phyloP scores from a whole-genome alignment of 2,888 invertebrate genomes.

The Lamproptera curius region DNA sequence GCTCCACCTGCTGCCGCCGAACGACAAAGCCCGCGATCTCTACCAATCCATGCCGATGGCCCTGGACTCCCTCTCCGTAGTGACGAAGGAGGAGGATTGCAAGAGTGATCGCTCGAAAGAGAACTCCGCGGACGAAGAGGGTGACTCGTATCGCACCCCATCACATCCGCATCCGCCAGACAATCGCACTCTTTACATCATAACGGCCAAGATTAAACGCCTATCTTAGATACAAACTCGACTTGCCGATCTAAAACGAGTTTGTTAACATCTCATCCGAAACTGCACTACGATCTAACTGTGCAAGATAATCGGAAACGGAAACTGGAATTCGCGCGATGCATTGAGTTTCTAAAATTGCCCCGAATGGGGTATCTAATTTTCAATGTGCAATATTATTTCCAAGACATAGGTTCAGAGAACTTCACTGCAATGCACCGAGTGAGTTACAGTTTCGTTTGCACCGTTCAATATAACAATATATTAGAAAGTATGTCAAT shows the following conservation, averaged over 20 bases:
- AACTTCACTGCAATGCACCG: slow-evolving; percentile 38
- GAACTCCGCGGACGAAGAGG: slow-evolving; percentile 79
- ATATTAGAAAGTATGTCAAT: slow-evolving; percentile 17
- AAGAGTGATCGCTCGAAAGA: slow-evolving; percentile 81
- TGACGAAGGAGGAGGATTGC: slow-evolving; percentile 80
- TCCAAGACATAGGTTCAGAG: slow-evolving; percentile 24
- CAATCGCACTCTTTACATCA: slow-evolving; percentile 85
- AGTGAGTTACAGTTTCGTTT: slow-evolving; percentile 47
- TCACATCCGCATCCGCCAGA: slow-evolving; percentile 78
- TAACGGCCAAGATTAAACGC: slow-evolving; percentile 86
- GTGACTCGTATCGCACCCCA: slow-evolving; percentile 70
- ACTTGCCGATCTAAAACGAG: not conserved
- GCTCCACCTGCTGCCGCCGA: slow-evolving; percentile 89
- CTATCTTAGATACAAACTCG: slow-evolving; percentile 2
- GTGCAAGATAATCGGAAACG: no score
- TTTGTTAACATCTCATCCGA: no score
- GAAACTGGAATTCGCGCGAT: slow-evolving; percentile 51
- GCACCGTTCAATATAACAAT: slow-evolving; percentile 22
- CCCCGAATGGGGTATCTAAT: slow-evolving; percentile 22
- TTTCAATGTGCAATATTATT: slow-evolving; percentile 33
- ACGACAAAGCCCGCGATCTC: slow-evolving; percentile 84
- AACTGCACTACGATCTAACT: no score
- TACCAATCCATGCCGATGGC: slow-evolving; percentile 77
- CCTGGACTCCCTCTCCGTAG: slow-evolving; percentile 74
- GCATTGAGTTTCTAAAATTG: slow-evolving; percentile 33